phyloP scores from a whole-genome alignment of 2,797 vertebrate species.

The Telmatherina bonti region DNA sequence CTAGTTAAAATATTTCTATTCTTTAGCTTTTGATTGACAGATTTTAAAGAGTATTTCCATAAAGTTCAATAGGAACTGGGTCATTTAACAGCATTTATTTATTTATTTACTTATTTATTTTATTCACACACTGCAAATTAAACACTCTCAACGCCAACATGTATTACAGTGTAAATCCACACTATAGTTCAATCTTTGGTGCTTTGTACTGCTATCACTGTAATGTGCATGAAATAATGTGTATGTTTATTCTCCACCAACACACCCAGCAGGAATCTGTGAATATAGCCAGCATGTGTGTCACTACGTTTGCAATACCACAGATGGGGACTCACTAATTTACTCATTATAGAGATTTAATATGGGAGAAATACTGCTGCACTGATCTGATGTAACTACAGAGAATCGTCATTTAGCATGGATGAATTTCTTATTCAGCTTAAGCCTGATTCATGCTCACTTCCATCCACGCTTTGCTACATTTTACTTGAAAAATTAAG shows the following conservation, averaged over 20 bases:
- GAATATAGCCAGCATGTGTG: conserved; percentile 71
- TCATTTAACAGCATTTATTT: conserved; percentile 30
- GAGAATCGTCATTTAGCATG: conserved; percentile 8
- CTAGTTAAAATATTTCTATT: conserved; percentile 44
- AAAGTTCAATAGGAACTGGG: conserved; percentile 21
- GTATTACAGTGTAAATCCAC: conserved; percentile 46
- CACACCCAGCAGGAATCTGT: conserved; percentile 74
- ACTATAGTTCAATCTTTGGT: conserved; percentile 57
- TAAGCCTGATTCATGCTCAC: conserved; percentile 31
- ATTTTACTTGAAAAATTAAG: conserved; percentile 32
- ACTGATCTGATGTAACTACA: conserved; percentile 50
- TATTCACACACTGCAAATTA: conserved; percentile 61
- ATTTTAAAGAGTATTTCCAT: conserved; percentile 30
- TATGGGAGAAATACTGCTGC: conserved; percentile 49
- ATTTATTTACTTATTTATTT: conserved; percentile 38
- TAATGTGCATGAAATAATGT: conserved; percentile 64
- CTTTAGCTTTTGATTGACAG: conserved; percentile 32
- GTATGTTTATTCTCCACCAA: conserved; percentile 74
- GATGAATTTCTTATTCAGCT: conserved; percentile 39
- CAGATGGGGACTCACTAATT: conserved; percentile 81
- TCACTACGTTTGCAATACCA: conserved; percentile 72
- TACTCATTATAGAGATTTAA: conserved; percentile 77
- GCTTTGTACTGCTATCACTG: conserved; percentile 42
- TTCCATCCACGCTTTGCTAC: conserved; percentile 13
- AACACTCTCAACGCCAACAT: conserved; percentile 52